Evolutionary conservation across 2,888 invertebrate species (phyloP).

Genomic region (Linyphia triangularis): DNA sequence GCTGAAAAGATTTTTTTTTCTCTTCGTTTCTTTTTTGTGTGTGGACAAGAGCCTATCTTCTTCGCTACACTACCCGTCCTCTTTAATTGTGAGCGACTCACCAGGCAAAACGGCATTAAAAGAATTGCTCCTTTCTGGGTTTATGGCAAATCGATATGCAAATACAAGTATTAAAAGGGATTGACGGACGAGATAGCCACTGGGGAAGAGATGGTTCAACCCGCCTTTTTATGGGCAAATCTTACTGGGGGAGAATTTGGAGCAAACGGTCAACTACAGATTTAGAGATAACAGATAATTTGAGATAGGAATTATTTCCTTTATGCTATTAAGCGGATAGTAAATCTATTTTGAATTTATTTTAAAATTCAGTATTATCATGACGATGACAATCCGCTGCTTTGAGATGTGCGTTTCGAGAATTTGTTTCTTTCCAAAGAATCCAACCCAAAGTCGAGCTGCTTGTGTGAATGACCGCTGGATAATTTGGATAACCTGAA

Average conservation of each 20-base stretch:
- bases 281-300: not conserved
- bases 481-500: too few relatives aligned
- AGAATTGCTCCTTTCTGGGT: constrained; percentile 1
- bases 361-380: too few relatives aligned
- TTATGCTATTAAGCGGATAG: not conserved
- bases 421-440: too few relatives aligned
- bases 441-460: too few relatives aligned
- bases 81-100: constrained; percentile 1
- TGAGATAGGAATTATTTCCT: not conserved
- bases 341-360: too few relatives aligned
- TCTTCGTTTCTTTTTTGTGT: not conserved
- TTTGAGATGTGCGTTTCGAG: too few relatives aligned
- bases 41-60: not conserved
- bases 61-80: not conserved
- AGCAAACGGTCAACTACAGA: not conserved
- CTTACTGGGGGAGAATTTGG: not conserved
- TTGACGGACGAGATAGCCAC: not conserved
- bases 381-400: too few relatives aligned
- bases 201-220: not conserved
- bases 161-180: constrained; percentile 43
- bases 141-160: constrained; percentile 56
- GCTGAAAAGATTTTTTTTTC: constrained; percentile 24
- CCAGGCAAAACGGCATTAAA: constrained; percentile 9
- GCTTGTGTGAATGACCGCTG: too few relatives aligned
- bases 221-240: not conserved